These are phyloP conservation scores for Cremastobaeus sp. DNA, from an alignment of 2,888 invertebrate species.

Conservation along the genomic window DNA sequence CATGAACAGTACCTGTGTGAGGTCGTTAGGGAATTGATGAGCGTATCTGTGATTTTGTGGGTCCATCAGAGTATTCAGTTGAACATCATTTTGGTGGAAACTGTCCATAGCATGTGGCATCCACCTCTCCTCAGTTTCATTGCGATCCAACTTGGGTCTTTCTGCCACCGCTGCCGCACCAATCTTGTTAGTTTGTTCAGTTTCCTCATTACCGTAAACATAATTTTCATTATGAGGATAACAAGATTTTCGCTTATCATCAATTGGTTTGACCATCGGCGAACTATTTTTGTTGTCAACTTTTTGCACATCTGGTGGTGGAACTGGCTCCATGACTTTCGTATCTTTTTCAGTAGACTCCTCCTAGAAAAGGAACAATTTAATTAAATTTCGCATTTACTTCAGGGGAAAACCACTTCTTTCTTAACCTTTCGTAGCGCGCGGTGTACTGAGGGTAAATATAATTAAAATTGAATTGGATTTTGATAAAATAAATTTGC, in stretches of 20 bases:
- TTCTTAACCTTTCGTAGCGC: too few relatives aligned
- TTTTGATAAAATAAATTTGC: too few relatives aligned
- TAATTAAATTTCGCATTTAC: too few relatives aligned
- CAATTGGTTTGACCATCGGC: conserved; percentile 44
- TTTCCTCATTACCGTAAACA: conserved; percentile 73
- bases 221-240: conserved; percentile 70
- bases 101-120: conserved; percentile 81
- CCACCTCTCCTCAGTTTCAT: conserved; percentile 82
- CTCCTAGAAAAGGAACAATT: conserved; percentile 30
- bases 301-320: conserved; percentile 40
- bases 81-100: conserved; percentile 72
- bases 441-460: too few relatives aligned
- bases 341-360: conserved; percentile 50
- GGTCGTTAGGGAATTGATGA: conserved; percentile 72
- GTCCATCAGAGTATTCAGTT: conserved; percentile 72
- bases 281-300: conserved; percentile 49
- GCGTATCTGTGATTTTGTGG: conserved; percentile 74
- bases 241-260: conserved; percentile 72
- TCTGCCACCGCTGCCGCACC: conserved; percentile 70
- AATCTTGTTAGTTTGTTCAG: conserved; percentile 75
- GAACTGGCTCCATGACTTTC: conserved; percentile 47
- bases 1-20: conserved; percentile 53
- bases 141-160: conserved; percentile 77
- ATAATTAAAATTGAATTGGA: background rate
- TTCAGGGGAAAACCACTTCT: too few relatives aligned